Base-by-base conservation (phyloP, 2,797 vertebrate species). In the Pelodytes ibericus region DNA sequence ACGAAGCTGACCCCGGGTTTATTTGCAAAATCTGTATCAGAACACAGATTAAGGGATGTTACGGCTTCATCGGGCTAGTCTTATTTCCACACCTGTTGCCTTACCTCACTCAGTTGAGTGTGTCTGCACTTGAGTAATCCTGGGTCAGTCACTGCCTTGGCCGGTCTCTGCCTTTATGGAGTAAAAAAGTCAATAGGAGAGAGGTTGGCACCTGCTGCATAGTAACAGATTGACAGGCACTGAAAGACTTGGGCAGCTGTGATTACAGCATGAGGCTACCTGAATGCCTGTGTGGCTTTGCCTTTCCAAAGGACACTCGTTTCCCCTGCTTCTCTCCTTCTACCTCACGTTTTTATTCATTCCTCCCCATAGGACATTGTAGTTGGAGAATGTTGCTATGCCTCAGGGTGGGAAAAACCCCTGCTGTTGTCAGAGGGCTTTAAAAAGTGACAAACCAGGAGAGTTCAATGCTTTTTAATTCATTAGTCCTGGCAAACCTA, bases 41-140 rank as follows among this genome's bases (percentile, higher is more conserved):
- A 87, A 83, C 77, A 76, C 80, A 83, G 81, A 83, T 84, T 81
- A 88, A 86, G 80, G 31, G 82, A 81, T 80, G 75, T 86, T 77
- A 80, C 36, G 75, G 79, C 81, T 77, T 79, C 30, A 77, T 79
- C 75, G 51, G 0, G 83, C 80, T 84, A 81, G 84, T 79, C 82
- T 65, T 20, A 49, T 85, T 87, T 87, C 84, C 88, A 85, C 90
- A 93, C 89, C 91, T 92, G 90, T 86, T 83, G 85, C 81, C 92
- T 93, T 93, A 93, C 92, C 92, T 93, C 91, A 90, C 90, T 91
- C 82, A 85, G 87, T 76, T 57, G 86, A 86, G 89, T 82, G 89
- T 83, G 87, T 88, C 89, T 89, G 88, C 88, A 82, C 89, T 91
- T 85, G 88, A 86, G 83, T 90, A 86, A 90, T 91, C 91, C 91